Conservation (phyloP, 2,888 invertebrate genomes). For the Coelopa pilipes region DNA sequence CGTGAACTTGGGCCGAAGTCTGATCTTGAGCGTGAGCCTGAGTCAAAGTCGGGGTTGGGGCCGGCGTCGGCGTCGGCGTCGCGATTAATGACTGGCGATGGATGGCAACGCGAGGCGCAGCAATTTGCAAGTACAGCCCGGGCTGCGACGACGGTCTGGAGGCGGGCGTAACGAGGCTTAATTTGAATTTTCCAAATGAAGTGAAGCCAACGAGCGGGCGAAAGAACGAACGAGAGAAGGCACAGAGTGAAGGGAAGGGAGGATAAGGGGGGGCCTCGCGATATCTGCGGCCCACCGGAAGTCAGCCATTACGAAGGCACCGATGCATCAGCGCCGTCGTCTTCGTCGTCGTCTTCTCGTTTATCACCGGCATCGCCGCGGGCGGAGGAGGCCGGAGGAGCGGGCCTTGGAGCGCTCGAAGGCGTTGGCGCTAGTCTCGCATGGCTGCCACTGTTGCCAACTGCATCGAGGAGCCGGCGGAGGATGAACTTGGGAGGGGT, state of each 20-base stretch:
- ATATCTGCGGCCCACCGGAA: slow-evolving; percentile 17
- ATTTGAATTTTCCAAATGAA: slow-evolving; percentile 16
- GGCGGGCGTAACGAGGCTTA: neutral
- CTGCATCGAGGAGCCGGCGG: neutral
- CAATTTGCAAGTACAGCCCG: too few relatives aligned
- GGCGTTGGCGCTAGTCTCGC: slow-evolving; percentile 22
- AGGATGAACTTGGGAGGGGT: neutral
- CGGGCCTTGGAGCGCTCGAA: neutral
- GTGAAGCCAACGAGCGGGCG: neutral
- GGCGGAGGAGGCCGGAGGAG: neutral
- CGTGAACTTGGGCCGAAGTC: too few relatives aligned
- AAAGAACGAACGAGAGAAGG: slow-evolving; percentile 3
- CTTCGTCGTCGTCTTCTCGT: neutral
- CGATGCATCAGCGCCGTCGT: neutral
- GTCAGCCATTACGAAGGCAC: slow-evolving; percentile 15
- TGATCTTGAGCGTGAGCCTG: too few relatives aligned
- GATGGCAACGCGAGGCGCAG: too few relatives aligned
- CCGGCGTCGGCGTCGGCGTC: too few relatives aligned
- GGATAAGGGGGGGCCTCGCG: neutral
- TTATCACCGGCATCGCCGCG: neutral
- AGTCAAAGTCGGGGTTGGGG: too few relatives aligned
- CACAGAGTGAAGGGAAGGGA: neutral
- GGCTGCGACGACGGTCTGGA: too few relatives aligned
- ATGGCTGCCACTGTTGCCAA: slow-evolving; percentile 19
- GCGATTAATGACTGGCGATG: too few relatives aligned